A percentile compares a stretch with the other conserved stretches of the same genome.
phyloP scores from a whole-genome alignment of 1,140 invertebrate species.

The Drosophila kepulauana region DNA sequence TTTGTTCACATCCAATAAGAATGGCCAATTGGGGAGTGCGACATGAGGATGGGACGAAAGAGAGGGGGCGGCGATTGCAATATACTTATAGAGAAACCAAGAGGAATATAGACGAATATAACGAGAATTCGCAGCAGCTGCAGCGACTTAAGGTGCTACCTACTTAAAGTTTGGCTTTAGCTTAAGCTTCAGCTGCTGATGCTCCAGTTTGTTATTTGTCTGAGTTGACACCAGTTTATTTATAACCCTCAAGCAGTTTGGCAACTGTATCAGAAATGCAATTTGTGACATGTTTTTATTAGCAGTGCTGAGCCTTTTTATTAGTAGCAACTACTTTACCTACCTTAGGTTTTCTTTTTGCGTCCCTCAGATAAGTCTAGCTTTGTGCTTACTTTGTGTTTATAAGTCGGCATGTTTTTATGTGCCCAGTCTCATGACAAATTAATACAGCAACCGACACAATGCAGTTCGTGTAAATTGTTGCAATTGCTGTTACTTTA shows the following conservation, averaged over 20 bases:
- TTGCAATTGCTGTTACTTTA: conserved; percentile 33
- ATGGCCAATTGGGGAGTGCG: conserved; percentile 1
- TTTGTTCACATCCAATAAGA: conserved; percentile 46
- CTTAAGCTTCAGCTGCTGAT: conserved; percentile 36
- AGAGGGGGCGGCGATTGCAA: neutral
- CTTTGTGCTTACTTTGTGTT: conserved; percentile 12
- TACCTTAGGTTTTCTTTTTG: neutral
- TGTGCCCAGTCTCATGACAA: conserved; percentile 15
- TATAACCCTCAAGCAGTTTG: conserved; percentile 50
- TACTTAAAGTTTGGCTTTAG: conserved; percentile 73
- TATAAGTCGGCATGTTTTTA: conserved; percentile 22
- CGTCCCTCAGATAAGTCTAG: neutral
- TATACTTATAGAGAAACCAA: neutral
- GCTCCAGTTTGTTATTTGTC: conserved; percentile 20
- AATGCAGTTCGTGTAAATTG: conserved; percentile 30
- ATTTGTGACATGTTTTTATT: neutral
- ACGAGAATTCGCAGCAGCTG: conserved; percentile 52
- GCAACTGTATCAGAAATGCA: conserved; percentile 7
- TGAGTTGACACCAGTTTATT: conserved; percentile 64
- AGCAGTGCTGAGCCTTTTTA: neutral
- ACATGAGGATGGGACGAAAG: neutral
- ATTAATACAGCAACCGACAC: conserved; percentile 20
- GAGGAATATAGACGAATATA: conserved; percentile 43
- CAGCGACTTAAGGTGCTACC: conserved; percentile 70
- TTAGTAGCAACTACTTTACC: neutral